phyloP scores from a whole-genome alignment of 2,113 vertebrate genomes.

The Crotalus viridis region DNA sequence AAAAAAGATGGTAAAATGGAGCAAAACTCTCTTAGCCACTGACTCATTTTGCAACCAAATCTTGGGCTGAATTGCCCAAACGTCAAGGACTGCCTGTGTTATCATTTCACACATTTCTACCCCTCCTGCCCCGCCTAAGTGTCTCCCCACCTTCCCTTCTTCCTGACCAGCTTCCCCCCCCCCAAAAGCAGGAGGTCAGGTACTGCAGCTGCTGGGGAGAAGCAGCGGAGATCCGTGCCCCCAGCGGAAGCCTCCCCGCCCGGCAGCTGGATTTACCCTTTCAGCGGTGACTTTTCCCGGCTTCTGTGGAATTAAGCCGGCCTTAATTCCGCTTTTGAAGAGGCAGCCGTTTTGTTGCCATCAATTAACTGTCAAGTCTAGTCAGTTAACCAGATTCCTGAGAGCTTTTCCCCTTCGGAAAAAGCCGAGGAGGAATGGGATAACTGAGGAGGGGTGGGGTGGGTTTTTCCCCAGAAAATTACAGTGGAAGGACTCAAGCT shows the following conservation, averaged over 20 bases:
- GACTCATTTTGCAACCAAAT: no score
- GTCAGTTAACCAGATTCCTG: fast-evolving
- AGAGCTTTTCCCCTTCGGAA: conserved; percentile 23
- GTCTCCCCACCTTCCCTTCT: neutral
- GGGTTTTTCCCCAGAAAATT: conserved; percentile 27
- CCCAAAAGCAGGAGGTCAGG: neutral
- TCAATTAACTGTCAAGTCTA: neutral
- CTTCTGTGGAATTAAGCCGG: conserved; percentile 33
- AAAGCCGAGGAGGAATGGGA: conserved; percentile 19
- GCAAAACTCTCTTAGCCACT: no score
- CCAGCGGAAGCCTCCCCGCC: neutral
- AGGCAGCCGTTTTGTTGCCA: conserved; percentile 16
- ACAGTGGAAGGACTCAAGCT: neutral
- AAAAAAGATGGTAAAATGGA: no score
- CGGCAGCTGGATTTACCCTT: conserved; percentile 19
- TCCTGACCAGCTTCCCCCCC: neutral
- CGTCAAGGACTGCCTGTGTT: no score
- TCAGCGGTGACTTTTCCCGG: conserved; percentile 39
- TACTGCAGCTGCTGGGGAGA: neutral
- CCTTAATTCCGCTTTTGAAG: neutral
- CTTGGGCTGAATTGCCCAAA: no score
- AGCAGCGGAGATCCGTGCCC: neutral
- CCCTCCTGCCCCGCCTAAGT: no score
- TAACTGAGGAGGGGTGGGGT: conserved; percentile 1
- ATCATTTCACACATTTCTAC: no score